These are phyloP conservation scores for Opisthocomus hoazin DNA, from an alignment of 2,113 vertebrate species.

Conservation along the genomic window DNA sequence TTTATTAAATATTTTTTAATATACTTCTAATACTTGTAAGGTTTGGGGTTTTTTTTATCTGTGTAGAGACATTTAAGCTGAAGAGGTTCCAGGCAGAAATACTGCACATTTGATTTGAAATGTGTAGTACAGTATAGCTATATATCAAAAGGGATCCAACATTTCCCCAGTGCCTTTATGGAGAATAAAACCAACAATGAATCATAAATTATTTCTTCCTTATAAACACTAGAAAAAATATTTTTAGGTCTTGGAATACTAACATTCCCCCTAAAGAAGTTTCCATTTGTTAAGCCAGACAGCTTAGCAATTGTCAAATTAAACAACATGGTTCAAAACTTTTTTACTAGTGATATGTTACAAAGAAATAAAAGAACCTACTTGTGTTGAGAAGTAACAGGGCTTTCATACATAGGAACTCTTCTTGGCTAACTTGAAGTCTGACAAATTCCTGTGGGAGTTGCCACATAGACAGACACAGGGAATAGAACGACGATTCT, in stretches of 20 bases:
- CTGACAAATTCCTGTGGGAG: constrained; percentile 94
- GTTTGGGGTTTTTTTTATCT: neutral
- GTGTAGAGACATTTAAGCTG: neutral
- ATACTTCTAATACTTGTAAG: neutral
- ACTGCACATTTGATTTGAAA: neutral
- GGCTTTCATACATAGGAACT: constrained; percentile 98
- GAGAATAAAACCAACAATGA: neutral
- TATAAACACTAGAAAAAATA: neutral
- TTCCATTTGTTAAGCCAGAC: neutral
- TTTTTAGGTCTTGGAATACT: neutral
- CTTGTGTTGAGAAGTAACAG: constrained; percentile 94
- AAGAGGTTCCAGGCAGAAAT: neutral
- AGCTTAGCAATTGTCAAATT: neutral
- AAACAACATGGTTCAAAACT: neutral
- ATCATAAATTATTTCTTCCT: neutral
- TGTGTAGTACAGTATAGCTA: neutral
- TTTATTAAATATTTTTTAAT: neutral
- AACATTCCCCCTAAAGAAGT: neutral
- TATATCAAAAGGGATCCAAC: neutral
- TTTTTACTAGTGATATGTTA: neutral
- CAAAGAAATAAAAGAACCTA: constrained; percentile 62
- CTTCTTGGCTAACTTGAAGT: constrained; percentile 90
- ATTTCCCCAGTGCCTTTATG: neutral
- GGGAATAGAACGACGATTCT: constrained; percentile 90
- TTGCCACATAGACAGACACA: constrained; percentile 93